Conservation (phyloP, 2,797 vertebrate genomes). For the Oryzias sinensis region DNA sequence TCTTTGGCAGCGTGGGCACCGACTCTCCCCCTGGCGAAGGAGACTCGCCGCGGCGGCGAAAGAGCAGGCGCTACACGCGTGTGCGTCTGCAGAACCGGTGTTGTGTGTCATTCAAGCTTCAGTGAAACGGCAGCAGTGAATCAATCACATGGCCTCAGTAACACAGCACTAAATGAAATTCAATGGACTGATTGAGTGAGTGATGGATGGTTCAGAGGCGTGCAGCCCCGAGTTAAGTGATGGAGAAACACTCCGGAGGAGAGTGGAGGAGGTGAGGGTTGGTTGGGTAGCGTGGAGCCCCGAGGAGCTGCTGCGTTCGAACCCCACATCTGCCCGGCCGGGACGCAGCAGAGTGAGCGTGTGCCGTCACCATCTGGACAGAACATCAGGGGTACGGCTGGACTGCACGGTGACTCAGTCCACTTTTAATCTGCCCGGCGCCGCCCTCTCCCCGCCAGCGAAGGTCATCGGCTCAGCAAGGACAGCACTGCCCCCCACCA, state of each 20-base stretch:
- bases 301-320: conserved; percentile 55
- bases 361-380: conserved; percentile 74
- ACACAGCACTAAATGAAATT: conserved; percentile 79
- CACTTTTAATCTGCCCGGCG: conserved; percentile 77
- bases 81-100: conserved; percentile 56
- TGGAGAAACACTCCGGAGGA: conserved; percentile 71
- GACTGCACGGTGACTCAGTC: conserved; percentile 76
- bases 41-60: conserved; percentile 56
- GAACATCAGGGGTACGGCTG: conserved; percentile 76
- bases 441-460: conserved; percentile 65
- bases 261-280: conserved; percentile 70
- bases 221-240: conserved; percentile 72
- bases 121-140: conserved; percentile 77
- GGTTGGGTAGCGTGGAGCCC: conserved; percentile 49
- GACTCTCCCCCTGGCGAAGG: conserved; percentile 59
- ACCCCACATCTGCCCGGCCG: conserved; percentile 72
- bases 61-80: conserved; percentile 22
- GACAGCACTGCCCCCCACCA: conserved; percentile 65
- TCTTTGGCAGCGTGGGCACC: conserved; percentile 71
- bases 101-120: conserved; percentile 80
- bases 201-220: conserved; percentile 77
- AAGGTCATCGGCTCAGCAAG: conserved; percentile 77
- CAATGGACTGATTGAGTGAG: conserved; percentile 80
- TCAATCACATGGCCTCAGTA: conserved; percentile 79
- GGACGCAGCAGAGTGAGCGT: conserved; percentile 57